Evolutionary conservation across 2,888 invertebrate species (phyloP).

Genomic region (Abrostola triplasia): DNA sequence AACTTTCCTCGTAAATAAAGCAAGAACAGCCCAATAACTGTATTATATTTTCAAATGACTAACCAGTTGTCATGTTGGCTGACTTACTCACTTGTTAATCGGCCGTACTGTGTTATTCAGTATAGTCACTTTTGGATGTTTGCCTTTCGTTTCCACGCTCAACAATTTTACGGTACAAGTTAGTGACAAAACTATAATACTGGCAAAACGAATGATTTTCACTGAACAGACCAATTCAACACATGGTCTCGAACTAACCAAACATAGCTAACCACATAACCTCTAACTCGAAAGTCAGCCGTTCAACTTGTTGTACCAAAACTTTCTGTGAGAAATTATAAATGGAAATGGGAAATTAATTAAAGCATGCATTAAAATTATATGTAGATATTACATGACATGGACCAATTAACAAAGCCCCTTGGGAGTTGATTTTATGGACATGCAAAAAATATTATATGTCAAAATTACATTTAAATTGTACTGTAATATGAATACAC

Average conservation of each 20-base stretch:
- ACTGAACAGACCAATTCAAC: slow-evolving; percentile 20
- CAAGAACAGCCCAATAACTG: too few species aligned
- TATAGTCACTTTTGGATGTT: background rate
- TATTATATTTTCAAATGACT: too few species aligned
- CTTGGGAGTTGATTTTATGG: slow-evolving; percentile 24
- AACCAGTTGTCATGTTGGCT: too few species aligned
- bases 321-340: slow-evolving; percentile 32
- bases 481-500: slow-evolving; percentile 17
- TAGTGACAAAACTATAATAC: background rate
- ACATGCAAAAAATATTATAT: slow-evolving; percentile 33
- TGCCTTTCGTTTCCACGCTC: slow-evolving; percentile 4
- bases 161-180: slow-evolving; percentile 17
- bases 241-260: slow-evolving; percentile 20
- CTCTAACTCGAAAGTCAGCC: slow-evolving; percentile 31
- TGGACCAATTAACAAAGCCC: slow-evolving; percentile 53
- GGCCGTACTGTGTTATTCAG: background rate
- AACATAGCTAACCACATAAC: slow-evolving; percentile 33
- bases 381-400: slow-evolving; percentile 43
- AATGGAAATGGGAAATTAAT: slow-evolving; percentile 45
- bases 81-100: too few species aligned
- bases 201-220: slow-evolving; percentile 28
- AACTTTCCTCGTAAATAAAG: too few species aligned
- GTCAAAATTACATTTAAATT: slow-evolving; percentile 28
- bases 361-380: slow-evolving; percentile 41
- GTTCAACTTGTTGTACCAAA: slow-evolving; percentile 25